Base-by-base conservation (phyloP, 2,888 invertebrate species). In the Salticus scenicus region DNA sequence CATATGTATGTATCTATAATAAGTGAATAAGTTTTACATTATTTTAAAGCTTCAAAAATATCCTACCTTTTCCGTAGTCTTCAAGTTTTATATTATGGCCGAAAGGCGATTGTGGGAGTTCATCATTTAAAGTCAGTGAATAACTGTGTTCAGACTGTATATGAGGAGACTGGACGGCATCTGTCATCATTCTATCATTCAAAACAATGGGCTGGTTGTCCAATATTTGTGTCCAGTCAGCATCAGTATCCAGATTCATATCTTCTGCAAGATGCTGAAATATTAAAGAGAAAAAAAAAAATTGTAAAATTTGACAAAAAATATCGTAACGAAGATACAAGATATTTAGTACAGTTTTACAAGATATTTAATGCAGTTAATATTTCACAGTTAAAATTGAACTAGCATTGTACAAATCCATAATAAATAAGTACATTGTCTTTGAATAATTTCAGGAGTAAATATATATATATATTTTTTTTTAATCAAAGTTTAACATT, bases 81-180 rank as follows among this genome's bases (percentile, higher is more conserved):
- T 88, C 88, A 67, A 88, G 51, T 77, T 88, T 88, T 27, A 81
- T 87, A 69, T 88, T 75, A 63, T 79, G 83, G 90, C 92, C 92
- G 89, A 92, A 91, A 87, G 95, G 95, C 80, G 95, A 95, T 88
- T 94, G 93, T 67, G 95, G 94, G 89, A 94, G 90, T 37, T 89
- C 90, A 76, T 90, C 89, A 79, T 90, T 90, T 30, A 92, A 89
- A 7, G 89, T 77, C 31, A 93, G 90, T 91, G 96, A 97, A 93
- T 97, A 97, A 88, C 97, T 97, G 93, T 97, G 97, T 92, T 97
- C 97, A 88, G 95, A 94, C 92, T 97, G 97, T 91, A 97, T 97
- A 89, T 96, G 96, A 41, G 91, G 91, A 74, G 95, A 94, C 74
- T 96, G 93, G 28, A 95, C 94, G 2, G 97, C 97, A 90, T 96